phyloP scores from a whole-genome alignment of 2,797 vertebrate species.

The Aeoliscus strigatus region DNA sequence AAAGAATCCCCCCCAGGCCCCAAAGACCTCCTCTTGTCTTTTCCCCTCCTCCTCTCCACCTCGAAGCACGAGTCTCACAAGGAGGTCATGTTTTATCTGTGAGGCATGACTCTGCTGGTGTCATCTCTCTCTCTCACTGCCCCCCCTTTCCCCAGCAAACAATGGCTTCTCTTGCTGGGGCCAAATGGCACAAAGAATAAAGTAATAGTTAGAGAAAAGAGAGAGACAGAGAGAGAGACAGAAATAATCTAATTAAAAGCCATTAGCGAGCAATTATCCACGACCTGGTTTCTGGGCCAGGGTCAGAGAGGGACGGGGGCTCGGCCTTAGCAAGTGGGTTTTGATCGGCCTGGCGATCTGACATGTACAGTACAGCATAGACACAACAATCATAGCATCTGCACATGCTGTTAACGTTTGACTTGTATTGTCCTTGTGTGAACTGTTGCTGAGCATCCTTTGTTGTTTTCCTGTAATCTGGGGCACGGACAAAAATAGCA shows the following conservation, averaged over 20 bases:
- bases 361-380: conserved; percentile 9
- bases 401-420: conserved; percentile 9
- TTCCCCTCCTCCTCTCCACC: not conserved
- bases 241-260: conserved; percentile 75
- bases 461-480: not conserved
- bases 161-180: conserved; percentile 39
- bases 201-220: conserved; percentile 18
- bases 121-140: conserved; percentile 34
- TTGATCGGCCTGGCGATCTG: conserved; percentile 28
- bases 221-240: conserved; percentile 42
- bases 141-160: conserved; percentile 32
- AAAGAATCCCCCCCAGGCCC: conserved; percentile 15
- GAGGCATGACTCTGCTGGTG: conserved; percentile 34
- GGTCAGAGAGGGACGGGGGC: conserved; percentile 9
- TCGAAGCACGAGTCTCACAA: conserved; percentile 39
- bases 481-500: not conserved
- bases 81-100: conserved; percentile 60
- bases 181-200: conserved; percentile 25
- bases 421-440: not conserved
- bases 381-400: conserved; percentile 8
- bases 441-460: conserved; percentile 2
- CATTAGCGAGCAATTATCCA: conserved; percentile 70
- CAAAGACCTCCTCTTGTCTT: conserved; percentile 13
- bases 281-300: conserved; percentile 56
- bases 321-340: conserved; percentile 7